Evolutionary conservation across 1,140 invertebrate genomes (phyloP), one percentile per base, ranked within the genome.

Genomic region (Lithobius niger): DNA sequence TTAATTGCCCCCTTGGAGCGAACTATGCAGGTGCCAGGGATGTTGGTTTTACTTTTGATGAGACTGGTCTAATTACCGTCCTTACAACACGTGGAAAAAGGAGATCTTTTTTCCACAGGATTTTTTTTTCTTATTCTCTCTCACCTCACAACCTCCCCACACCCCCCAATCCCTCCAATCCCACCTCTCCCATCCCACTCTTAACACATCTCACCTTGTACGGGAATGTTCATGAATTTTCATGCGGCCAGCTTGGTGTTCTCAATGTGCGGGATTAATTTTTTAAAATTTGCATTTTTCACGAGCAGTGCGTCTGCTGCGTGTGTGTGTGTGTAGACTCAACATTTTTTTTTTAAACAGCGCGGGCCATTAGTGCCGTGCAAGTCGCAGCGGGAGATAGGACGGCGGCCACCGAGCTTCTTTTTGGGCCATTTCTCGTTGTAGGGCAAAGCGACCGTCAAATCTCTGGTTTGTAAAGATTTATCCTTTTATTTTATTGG

Each of bases 151-250:
- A 10, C 22, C 22, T 10, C 22, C 19, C 22, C 31, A 10, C n/a
- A 10, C 44, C 22, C 22, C 19, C 13, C 44, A 18, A 13, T 21
- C 44, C 13, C 22, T 13, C 22, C 15, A 13, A 18, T 22, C 22
- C 19, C 44, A 10, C 19, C 22, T 47, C 15, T 47, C 10, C 22
- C n/a, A n/a, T n/a, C n/a, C n/a, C n/a, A n/a, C n/a, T n/a, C n/a
- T n/a, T n/a, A n/a, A n/a, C n/a, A n/a, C n/a, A n/a, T n/a, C n/a
- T n/a, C n/a, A n/a, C n/a, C n/a, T n/a, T n/a, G n/a, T n/a, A n/a
- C n/a, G n/a, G 44, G 44, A 47, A 47, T 6, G 10, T 15, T 47
- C 44, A 47, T 47, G 44, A 47, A 47, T 47, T 47, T 47, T 47
- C 44, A 47, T 47, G 44, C 6, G 13, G 44, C 19, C 44, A 13